A percentile compares a stretch with the other conserved stretches of the same genome.
phyloP scores from a whole-genome alignment of 2,797 vertebrate species.

The Lepidocolaptes lacrymiger region DNA sequence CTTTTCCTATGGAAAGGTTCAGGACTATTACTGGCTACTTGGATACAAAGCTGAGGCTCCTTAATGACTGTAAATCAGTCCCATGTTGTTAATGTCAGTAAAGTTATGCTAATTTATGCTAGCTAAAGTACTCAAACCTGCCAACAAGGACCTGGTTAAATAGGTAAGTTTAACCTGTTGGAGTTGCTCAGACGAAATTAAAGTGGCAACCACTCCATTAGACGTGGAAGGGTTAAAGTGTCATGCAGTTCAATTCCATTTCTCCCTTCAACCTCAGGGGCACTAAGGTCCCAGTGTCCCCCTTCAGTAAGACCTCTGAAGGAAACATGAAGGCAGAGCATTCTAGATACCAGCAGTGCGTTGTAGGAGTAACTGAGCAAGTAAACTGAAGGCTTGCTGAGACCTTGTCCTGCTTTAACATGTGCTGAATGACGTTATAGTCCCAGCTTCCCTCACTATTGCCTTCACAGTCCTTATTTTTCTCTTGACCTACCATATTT shows the following conservation, averaged over 20 bases:
- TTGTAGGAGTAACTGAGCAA: background rate
- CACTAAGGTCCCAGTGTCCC: rapidly evolving
- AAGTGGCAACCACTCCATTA: background rate
- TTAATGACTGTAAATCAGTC: conserved; percentile 24
- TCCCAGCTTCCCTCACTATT: background rate
- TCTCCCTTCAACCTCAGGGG: background rate
- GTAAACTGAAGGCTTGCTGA: background rate
- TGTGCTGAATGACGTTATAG: background rate
- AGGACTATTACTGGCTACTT: background rate
- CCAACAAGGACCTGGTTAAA: conserved; percentile 44
- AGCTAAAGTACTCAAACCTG: conserved; percentile 23
- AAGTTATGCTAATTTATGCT: conserved; percentile 53
- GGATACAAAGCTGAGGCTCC: background rate
- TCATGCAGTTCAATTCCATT: background rate
- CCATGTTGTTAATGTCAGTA: conserved; percentile 15
- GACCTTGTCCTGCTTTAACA: background rate
- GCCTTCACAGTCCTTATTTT: background rate
- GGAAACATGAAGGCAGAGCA: background rate
- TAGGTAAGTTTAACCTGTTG: conserved; percentile 22
- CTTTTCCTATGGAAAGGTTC: background rate
- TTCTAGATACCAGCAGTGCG: background rate
- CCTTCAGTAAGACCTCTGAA: background rate
- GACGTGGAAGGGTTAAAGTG: background rate
- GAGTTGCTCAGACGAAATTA: conserved; percentile 28
- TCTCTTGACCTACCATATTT: background rate